Evolutionary conservation across 2,797 vertebrate species (phyloP).

Genomic region (Antennarius maculatus): DNA sequence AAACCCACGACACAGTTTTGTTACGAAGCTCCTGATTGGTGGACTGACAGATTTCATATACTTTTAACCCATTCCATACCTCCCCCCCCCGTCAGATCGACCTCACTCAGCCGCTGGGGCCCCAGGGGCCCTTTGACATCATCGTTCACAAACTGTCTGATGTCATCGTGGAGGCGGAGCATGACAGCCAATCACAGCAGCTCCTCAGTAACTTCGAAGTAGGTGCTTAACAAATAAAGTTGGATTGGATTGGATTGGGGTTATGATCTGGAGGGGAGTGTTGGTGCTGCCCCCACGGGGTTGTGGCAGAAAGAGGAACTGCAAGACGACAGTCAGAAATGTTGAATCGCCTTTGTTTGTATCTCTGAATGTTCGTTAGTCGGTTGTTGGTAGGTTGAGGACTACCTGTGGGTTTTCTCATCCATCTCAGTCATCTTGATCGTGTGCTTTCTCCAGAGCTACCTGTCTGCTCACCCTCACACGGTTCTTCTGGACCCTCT

Average conservation of each 20-base stretch:
- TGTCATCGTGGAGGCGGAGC: slow-evolving; percentile 79
- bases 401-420: not conserved
- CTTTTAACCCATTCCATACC: too few species aligned
- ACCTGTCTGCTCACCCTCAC: slow-evolving; percentile 69
- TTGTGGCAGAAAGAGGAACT: too few species aligned
- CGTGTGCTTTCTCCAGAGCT: slow-evolving; percentile 60
- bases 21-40: too few species aligned
- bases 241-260: too few species aligned
- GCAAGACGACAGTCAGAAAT: too few species aligned
- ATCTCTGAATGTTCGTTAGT: too few species aligned
- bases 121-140: slow-evolving; percentile 81
- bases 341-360: too few species aligned
- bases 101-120: slow-evolving; percentile 69
- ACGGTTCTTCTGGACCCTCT: slow-evolving; percentile 81
- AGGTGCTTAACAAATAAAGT: not conserved
- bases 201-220: slow-evolving; percentile 80
- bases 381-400: too few species aligned
- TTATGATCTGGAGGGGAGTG: too few species aligned
- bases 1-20: too few species aligned
- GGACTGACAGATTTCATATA: too few species aligned
- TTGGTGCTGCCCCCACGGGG: too few species aligned
- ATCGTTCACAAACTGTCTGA: slow-evolving; percentile 85
- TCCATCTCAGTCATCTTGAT: not conserved
- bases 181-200: slow-evolving; percentile 74
- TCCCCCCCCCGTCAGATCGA: slow-evolving; percentile 80